Conservation (phyloP, 2,797 vertebrate species). For the Picus viridis region DNA sequence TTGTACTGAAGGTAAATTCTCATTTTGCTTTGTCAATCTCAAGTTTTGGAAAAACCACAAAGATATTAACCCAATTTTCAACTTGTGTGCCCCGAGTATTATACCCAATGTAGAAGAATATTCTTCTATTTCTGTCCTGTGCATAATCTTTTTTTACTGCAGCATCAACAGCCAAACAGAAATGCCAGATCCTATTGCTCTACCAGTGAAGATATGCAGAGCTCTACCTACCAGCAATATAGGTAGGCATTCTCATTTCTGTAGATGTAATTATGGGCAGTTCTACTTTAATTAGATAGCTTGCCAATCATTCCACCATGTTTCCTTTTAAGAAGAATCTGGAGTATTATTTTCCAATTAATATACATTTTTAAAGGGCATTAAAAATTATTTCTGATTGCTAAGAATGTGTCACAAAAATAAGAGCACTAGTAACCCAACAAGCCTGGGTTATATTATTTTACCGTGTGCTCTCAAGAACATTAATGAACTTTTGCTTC, state of each 20-base stretch:
- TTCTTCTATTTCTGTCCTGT: conserved; percentile 40
- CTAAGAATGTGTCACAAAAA: conserved; percentile 22
- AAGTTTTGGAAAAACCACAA: neutral
- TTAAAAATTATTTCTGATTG: conserved; percentile 52
- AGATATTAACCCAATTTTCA: conserved; percentile 1
- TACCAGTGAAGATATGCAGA: neutral
- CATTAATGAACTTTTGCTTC: conserved; percentile 38
- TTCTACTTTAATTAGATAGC: conserved; percentile 56
- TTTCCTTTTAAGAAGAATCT: conserved; percentile 60
- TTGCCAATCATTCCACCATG: conserved; percentile 30
- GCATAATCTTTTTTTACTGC: conserved; percentile 21
- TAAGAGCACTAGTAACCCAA: conserved; percentile 15
- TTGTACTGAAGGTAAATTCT: conserved; percentile 28
- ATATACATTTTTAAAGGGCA: conserved; percentile 56
- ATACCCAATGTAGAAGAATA: conserved; percentile 33
- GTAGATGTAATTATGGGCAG: conserved; percentile 31
- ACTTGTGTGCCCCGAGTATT: neutral
- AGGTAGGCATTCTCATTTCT: neutral
- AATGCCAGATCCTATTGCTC: neutral
- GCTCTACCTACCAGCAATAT: neutral
- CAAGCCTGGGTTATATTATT: neutral
- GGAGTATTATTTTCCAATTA: conserved; percentile 62
- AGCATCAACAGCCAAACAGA: neutral
- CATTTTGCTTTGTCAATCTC: conserved; percentile 27
- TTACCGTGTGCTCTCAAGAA: conserved; percentile 2